phyloP scores from a whole-genome alignment of 2,113 vertebrate species.

The Petrocephalus microphthalmus region DNA sequence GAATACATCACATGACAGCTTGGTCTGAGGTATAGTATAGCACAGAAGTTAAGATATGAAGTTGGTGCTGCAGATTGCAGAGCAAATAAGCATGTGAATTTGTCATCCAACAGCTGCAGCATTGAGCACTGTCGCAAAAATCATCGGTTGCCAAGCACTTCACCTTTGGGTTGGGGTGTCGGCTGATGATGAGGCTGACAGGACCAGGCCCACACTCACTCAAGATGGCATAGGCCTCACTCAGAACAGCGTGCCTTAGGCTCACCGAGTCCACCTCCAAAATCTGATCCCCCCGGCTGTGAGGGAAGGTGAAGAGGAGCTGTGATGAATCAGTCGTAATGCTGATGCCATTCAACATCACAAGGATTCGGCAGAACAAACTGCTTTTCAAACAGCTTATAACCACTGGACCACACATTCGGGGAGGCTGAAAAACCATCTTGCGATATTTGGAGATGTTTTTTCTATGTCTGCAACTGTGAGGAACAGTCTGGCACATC shows the following conservation, averaged over 20 bases:
- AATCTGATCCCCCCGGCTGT: slow-evolving; percentile 88
- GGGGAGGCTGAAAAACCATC: background rate
- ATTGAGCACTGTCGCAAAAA: background rate
- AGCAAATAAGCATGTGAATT: background rate
- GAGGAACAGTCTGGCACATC: background rate
- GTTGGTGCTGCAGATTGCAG: background rate
- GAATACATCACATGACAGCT: background rate
- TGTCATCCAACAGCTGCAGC: background rate
- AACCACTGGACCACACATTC: background rate
- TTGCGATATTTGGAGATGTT: background rate
- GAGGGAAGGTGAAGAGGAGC: background rate
- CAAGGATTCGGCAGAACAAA: background rate
- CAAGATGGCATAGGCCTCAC: slow-evolving; percentile 86
- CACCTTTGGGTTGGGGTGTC: slow-evolving; percentile 92
- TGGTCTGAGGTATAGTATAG: background rate
- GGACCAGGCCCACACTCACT: slow-evolving; percentile 90
- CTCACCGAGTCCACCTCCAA: slow-evolving; percentile 87
- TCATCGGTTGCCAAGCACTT: slow-evolving; percentile 17
- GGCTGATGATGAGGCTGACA: slow-evolving; percentile 85
- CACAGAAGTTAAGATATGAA: background rate
- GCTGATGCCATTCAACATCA: background rate
- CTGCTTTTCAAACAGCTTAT: background rate
- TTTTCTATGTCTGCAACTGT: background rate
- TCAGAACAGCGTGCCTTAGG: slow-evolving; percentile 79
- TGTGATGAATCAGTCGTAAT: background rate